Base-by-base conservation (phyloP, 2,888 invertebrate genomes). In the Pilophorus perplexus region DNA sequence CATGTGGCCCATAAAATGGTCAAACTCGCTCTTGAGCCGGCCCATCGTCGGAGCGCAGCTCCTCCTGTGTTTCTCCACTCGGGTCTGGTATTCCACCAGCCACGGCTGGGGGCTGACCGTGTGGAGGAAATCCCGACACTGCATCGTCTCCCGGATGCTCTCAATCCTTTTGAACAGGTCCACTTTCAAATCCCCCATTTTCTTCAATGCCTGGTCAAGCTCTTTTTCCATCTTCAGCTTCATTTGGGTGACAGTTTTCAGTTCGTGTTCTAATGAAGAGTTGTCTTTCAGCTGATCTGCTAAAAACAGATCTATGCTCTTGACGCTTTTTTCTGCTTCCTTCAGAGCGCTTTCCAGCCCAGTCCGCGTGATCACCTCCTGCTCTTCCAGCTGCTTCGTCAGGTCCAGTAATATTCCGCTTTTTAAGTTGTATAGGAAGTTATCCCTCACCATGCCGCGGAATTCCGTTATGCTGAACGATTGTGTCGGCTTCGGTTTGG, bases 181-280 rank as follows among this genome's bases (percentile, higher is more conserved):
- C n/a, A 65, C 65, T 55, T 65, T 65, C 27, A 55, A 27, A 23
- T 65, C 55, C n/a, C 65, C 65, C 65, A 65, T 54, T 42, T 65
- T 65, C 55, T 55, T 54, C 33, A 40, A 16, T 10, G 65, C 55
- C 23, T 22, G n/a, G 23, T 54, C 55, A 25, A 65, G 23, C 12
- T 54, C 55, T 38, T 40, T 40, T 18, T 65, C 25, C 28, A 18
- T 54, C 16, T 65, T 46, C 3, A 27, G 28, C 38, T 55, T 54
- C 37, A 54, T 28, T 20, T 23, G 28, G 5, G 23, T 18, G 23
- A 65, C 65, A 5, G 44, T 33, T 27, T 55, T 65, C n/a, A 65
- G 6, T 50, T 65, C 65, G 10, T 55, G 4, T 27, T 65, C 65
- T 3, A 65, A 20, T 1, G 54, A 44, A 2, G 55, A 44, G 22